Conservation (phyloP, 2,113 vertebrate species). For the Rhegmatorhina hoffmannsi region DNA sequence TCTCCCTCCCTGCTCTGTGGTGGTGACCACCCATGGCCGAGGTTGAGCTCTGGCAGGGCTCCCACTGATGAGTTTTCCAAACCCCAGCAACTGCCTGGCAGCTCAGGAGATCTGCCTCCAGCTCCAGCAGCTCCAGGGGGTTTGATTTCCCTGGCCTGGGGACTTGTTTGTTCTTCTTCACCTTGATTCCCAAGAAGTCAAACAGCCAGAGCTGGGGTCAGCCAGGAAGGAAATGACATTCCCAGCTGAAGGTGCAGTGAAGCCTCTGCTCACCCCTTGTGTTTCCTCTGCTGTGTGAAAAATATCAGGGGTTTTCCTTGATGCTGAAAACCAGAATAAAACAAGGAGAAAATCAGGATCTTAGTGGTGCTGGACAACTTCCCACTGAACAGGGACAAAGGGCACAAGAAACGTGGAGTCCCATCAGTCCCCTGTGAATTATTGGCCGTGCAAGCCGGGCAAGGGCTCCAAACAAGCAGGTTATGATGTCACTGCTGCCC, state of each 20-base stretch:
- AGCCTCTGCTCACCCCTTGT: neutral
- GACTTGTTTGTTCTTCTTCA: constrained; percentile 82
- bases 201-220: constrained; percentile 76
- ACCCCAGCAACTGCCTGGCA: constrained; percentile 48
- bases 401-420: neutral
- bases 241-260: constrained; percentile 77
- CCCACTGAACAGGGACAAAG: neutral
- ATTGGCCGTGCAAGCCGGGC: neutral
- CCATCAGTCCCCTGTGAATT: neutral
- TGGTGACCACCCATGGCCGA: constrained; percentile 80
- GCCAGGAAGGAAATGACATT: constrained; percentile 80
- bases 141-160: neutral
- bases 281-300: neutral
- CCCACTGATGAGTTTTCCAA: constrained; percentile 88
- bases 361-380: neutral
- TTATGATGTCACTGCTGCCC: neutral
- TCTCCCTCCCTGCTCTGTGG: neutral
- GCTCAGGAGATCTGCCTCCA: neutral
- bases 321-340: neutral
- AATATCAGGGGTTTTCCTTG: neutral
- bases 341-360: neutral
- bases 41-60: constrained; percentile 31
- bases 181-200: constrained; percentile 80
- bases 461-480: neutral
- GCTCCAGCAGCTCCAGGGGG: neutral